Evolutionary conservation across 92 coral and sea anemone genomes (phyloP), one percentile per base, ranked within the genome.

Genomic region (Ricordea florida): DNA sequence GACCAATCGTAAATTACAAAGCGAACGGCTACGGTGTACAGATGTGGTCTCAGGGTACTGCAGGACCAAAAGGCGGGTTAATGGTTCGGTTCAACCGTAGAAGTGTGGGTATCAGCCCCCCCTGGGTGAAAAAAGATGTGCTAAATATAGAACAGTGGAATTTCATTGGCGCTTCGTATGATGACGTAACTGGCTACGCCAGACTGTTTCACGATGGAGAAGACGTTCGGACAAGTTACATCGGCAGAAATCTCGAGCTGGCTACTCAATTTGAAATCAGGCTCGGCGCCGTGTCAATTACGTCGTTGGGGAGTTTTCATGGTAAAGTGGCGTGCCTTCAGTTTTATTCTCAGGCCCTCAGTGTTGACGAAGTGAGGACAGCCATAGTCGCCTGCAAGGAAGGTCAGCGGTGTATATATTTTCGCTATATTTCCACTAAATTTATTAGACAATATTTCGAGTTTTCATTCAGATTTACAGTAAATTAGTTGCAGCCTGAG

Each of bases 251-350:
- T 27, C 31, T 51, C 6, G 57, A 82, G 43, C 53, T 88, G 31
- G 93, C 89, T 20, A 88, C 89, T 4, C 83, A 65, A 52, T 65
- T 77, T 45, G 76, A 73, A 14, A 78, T 83, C 20, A 69, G 93
- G 37, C 52, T 88, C 21, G 93, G 93, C 10, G 82, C 86, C 6
- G 65, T 88, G 61, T 38, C 72, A 0, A 25, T 38, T 5, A 15
- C 61, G 6, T 50, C 66, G 15, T 51, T 78, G 4, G 68, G 86
- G 6, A 60, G 64, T 16, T 88, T 48, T 62, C 13, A 68, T 4
- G 93, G 93, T 1, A 76, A 56, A 32, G 60, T 88, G 29, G 36
- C 86, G 4, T 88, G 93, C 43, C 31, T 88, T 24, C 93, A 88
- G 76, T 57, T 88, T 20, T 88, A 78, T 63, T 68, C 73, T 25